Conservation (phyloP, 2,797 vertebrate genomes). For the Clamator glandarius region DNA sequence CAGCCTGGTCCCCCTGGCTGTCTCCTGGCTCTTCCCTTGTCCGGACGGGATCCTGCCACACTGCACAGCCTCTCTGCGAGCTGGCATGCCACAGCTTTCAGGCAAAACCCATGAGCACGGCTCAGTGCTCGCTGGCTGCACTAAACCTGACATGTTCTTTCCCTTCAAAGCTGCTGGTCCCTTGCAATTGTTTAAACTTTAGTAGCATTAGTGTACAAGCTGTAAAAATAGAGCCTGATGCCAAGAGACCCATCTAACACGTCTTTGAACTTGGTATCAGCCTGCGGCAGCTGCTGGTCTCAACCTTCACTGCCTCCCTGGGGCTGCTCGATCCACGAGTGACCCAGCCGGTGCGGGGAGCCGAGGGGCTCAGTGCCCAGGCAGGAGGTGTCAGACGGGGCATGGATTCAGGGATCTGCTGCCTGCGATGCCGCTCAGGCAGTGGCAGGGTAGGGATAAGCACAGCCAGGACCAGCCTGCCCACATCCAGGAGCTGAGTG, state of each 20-base stretch:
- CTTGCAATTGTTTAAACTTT: background rate
- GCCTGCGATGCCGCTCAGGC: rapidly evolving
- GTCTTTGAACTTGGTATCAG: slow-evolving; percentile 11
- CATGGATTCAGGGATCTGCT: rapidly evolving
- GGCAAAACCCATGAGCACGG: background rate
- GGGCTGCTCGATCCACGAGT: background rate
- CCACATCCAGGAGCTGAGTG: rapidly evolving
- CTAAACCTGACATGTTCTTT: background rate
- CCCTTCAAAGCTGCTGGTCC: background rate
- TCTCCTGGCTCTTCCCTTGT: too few relatives aligned
- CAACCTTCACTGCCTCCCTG: background rate
- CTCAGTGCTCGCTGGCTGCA: background rate
- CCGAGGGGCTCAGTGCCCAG: rapidly evolving
- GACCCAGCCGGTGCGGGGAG: background rate
- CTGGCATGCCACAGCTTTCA: rapidly evolving
- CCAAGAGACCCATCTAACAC: slow-evolving; percentile 13
- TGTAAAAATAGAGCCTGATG: slow-evolving; percentile 58
- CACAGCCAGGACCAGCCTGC: background rate
- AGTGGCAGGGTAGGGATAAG: background rate
- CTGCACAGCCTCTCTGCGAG: rapidly evolving
- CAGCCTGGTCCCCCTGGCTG: too few relatives aligned
- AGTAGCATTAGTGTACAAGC: slow-evolving; percentile 62
- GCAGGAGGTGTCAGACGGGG: background rate
- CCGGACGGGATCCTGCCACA: rapidly evolving
- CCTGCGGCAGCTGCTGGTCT: slow-evolving; percentile 17